These are phyloP conservation scores for Chrysomela aeneicollis DNA, from an alignment of 2,888 invertebrate species.

Conservation along the genomic window DNA sequence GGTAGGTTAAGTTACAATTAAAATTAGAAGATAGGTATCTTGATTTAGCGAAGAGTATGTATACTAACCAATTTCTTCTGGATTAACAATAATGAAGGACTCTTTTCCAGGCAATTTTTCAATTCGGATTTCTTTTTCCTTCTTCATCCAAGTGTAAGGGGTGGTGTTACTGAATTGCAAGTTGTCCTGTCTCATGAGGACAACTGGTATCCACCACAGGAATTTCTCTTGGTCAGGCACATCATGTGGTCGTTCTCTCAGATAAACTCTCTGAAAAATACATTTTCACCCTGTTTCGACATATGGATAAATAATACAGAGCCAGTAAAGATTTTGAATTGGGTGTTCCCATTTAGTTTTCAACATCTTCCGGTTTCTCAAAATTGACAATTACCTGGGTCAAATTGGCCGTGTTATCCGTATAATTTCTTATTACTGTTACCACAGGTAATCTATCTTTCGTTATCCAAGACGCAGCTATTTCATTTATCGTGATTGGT, in stretches of 20 bases:
- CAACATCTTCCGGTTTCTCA: too few relatives aligned
- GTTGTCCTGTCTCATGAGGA: constrained; percentile 67
- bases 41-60: neutral
- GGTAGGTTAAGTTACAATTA: too few relatives aligned
- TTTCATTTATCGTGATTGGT: constrained; percentile 69
- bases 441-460: constrained; percentile 82
- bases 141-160: constrained; percentile 72
- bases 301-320: constrained; percentile 10
- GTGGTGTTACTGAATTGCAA: constrained; percentile 68
- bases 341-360: too few relatives aligned
- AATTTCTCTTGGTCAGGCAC: constrained; percentile 75
- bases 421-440: constrained; percentile 74
- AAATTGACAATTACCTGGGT: constrained; percentile 76
- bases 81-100: constrained; percentile 80
- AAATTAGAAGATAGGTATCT: too few relatives aligned
- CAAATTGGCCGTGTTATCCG: constrained; percentile 68
- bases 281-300: too few relatives aligned
- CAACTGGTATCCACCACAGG: constrained; percentile 79
- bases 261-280: constrained; percentile 71
- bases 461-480: constrained; percentile 84
- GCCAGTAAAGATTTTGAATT: too few relatives aligned
- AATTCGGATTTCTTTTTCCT: constrained; percentile 65
- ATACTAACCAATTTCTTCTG: constrained; percentile 79
- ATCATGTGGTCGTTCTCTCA: constrained; percentile 77
- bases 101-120: constrained; percentile 66